These are phyloP conservation scores for Oryzias javanicus DNA, from an alignment of 2,113 vertebrate species.

Conservation along the genomic window DNA sequence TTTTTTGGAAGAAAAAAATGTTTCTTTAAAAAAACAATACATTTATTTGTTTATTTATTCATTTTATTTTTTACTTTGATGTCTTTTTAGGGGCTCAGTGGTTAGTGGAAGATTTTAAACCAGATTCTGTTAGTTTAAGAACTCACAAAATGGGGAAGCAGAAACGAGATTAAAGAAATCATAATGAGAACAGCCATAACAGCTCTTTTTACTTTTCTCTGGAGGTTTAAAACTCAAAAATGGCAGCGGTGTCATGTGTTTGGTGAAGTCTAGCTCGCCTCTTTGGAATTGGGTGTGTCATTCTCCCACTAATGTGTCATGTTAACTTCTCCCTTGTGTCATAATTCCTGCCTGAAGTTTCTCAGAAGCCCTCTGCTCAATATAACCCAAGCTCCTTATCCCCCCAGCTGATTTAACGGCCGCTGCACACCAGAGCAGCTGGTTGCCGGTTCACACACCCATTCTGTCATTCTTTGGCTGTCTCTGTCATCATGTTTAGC, in stretches of 20 bases:
- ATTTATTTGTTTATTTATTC: no score
- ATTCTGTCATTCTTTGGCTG: constrained; percentile 39
- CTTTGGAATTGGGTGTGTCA: constrained; percentile 67
- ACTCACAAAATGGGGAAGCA: background rate
- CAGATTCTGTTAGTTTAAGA: background rate
- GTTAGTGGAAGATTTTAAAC: no score
- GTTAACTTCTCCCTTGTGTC: constrained; percentile 58
- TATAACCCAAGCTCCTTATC: constrained; percentile 18
- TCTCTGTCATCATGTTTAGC: constrained; percentile 43
- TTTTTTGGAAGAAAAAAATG: no score
- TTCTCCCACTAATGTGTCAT: constrained; percentile 67
- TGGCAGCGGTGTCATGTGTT: constrained; percentile 41
- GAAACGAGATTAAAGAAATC: background rate
- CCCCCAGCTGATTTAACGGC: constrained; percentile 23
- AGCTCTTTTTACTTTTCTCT: constrained; percentile 16
- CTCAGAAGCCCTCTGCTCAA: constrained; percentile 35
- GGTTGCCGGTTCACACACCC: constrained; percentile 28
- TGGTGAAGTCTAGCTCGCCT: constrained; percentile 50
- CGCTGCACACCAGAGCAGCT: constrained; percentile 14
- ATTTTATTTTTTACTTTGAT: no score
- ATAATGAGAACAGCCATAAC: constrained; percentile 11
- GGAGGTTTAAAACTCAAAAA: constrained; percentile 45
- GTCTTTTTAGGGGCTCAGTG: no score
- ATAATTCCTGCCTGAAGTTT: constrained; percentile 46
- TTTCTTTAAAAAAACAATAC: no score